Percentiles rank a stretch among this genome's conserved stretches.
These are phyloP conservation scores for Zygaena filipendulae DNA, from an alignment of 2,888 invertebrate genomes.

Conservation along the genomic window DNA sequence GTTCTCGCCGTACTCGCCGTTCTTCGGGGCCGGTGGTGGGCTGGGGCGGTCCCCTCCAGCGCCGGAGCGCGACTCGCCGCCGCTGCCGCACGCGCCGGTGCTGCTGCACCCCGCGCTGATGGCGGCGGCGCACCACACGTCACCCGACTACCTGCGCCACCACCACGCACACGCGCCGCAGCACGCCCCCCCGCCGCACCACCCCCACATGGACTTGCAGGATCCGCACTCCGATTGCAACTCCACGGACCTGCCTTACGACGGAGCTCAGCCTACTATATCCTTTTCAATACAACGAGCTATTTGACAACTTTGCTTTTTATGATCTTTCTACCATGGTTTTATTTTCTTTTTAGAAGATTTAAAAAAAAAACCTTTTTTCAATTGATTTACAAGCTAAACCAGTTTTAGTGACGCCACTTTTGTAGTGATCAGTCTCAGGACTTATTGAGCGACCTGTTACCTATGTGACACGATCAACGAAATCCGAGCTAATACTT, in stretches of 20 bases:
- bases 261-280: slow-evolving; percentile 95
- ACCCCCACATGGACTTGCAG: slow-evolving; percentile 85
- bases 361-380: no score
- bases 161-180: slow-evolving; percentile 80
- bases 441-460: no score
- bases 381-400: no score
- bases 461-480: slow-evolving; percentile 5
- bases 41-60: slow-evolving; percentile 69
- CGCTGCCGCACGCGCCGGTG: slow-evolving; percentile 85
- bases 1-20: slow-evolving; percentile 91
- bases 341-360: no score
- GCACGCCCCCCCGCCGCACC: slow-evolving; percentile 78
- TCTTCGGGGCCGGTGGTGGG: slow-evolving; percentile 76
- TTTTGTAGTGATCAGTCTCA: no score
- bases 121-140: slow-evolving; percentile 85
- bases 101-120: slow-evolving; percentile 87
- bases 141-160: slow-evolving; percentile 81
- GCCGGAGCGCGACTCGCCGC: slow-evolving; percentile 82
- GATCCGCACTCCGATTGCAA: slow-evolving; percentile 92
- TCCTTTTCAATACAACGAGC: slow-evolving; percentile 83
- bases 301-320: neutral
- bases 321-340: no score
- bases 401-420: no score
- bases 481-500: slow-evolving; percentile 24
- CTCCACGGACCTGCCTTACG: slow-evolving; percentile 90